Conservation (phyloP, 1,140 invertebrate species). For the Diploscapter pachys region DNA sequence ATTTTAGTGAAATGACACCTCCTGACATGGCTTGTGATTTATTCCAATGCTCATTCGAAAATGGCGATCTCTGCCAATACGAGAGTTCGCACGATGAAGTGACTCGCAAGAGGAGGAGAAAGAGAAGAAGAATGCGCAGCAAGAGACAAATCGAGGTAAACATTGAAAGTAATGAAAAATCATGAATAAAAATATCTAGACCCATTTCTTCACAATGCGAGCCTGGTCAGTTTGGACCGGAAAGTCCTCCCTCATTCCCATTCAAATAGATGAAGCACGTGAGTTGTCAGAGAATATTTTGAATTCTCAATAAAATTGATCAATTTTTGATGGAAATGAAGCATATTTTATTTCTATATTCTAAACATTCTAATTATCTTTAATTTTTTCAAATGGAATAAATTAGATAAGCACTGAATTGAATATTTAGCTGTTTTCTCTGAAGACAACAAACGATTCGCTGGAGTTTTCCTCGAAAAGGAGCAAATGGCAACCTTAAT, state of each 20-base stretch:
- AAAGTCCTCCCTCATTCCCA: not conserved
- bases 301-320: not conserved
- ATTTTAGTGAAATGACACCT: too few relatives aligned
- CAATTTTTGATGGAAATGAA: too few relatives aligned
- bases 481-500: slow-evolving; percentile 4
- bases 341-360: too few relatives aligned
- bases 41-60: slow-evolving; percentile 2
- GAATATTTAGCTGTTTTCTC: slow-evolving; percentile 11
- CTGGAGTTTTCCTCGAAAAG: slow-evolving; percentile 6
- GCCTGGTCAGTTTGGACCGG: slow-evolving; percentile 9
- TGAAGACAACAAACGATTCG: not conserved
- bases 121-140: not conserved
- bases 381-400: not conserved
- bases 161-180: too few relatives aligned
- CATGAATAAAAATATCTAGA: too few relatives aligned
- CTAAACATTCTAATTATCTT: slow-evolving; percentile 1
- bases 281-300: not conserved
- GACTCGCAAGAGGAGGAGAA: not conserved
- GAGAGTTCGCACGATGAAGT: slow-evolving; percentile 15
- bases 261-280: slow-evolving; percentile 6
- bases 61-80: slow-evolving; percentile 11
- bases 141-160: not conserved
- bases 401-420: too few relatives aligned
- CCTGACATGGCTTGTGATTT: too few relatives aligned
- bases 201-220: slow-evolving; percentile 4